These are phyloP conservation scores for Caprella mutica DNA, from an alignment of 2,888 invertebrate genomes.

Conservation along the genomic window DNA sequence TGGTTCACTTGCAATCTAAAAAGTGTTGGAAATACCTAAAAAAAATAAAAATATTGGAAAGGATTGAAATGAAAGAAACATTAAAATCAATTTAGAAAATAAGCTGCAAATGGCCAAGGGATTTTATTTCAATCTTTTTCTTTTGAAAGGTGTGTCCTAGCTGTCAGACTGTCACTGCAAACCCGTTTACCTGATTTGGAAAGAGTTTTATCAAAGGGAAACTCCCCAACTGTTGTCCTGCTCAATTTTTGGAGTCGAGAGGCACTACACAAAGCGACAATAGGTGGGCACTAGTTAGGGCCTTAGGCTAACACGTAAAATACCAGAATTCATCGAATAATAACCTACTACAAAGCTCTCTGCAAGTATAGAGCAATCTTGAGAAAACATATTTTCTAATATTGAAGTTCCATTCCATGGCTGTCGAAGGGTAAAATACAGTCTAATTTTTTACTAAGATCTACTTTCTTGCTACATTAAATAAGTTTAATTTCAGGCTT, in stretches of 20 bases:
- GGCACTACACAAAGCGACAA: constrained; percentile 13
- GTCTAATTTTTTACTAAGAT: neutral
- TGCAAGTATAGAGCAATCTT: no score
- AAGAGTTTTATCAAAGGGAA: constrained; percentile 6
- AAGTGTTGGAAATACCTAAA: no score
- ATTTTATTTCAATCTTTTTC: no score
- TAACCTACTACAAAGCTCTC: no score
- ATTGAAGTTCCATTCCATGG: neutral
- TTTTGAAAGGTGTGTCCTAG: constrained; percentile 30
- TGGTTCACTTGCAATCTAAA: no score
- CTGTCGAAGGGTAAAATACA: neutral
- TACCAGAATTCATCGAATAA: no score
- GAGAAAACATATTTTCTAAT: neutral
- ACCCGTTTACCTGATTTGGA: constrained; percentile 31
- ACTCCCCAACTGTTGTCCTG: constrained; percentile 26
- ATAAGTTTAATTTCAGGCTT: neutral
- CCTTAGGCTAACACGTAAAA: no score
- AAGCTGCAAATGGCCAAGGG: no score
- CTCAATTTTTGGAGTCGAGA: constrained; percentile 24
- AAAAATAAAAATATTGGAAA: no score
- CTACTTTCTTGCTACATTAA: neutral
- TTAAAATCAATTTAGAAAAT: no score
- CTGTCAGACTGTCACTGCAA: constrained; percentile 31
- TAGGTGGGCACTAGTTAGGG: no score
- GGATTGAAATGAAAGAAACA: no score